Evolutionary conservation across 2,113 vertebrate genomes (phyloP).

Genomic region (Leuciscus idus): DNA sequence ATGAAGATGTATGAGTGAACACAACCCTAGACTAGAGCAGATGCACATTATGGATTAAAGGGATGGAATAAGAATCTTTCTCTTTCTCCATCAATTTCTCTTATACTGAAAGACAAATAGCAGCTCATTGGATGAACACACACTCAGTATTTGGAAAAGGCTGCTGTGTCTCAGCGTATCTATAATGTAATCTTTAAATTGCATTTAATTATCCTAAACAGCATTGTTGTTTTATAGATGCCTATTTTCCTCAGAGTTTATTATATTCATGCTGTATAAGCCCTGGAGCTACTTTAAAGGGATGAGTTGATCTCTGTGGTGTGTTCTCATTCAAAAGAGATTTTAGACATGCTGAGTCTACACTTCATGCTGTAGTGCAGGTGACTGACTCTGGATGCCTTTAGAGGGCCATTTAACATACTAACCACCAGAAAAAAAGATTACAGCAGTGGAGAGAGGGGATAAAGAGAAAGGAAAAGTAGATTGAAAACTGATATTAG

Average conservation of each 20-base stretch:
- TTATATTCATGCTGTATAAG: slow-evolving; percentile 4
- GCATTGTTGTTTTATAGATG: not conserved
- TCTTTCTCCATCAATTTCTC: not conserved
- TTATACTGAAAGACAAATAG: not conserved
- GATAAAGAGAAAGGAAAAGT: not conserved
- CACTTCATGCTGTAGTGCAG: slow-evolving; percentile 19
- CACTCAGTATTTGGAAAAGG: not conserved
- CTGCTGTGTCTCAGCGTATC: not conserved
- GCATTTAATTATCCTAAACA: slow-evolving; percentile 18
- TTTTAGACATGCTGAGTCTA: slow-evolving; percentile 25
- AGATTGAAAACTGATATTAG: slow-evolving; percentile 3
- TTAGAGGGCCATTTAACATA: slow-evolving; percentile 11
- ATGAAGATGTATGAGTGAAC: no score
- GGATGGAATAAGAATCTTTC: not conserved
- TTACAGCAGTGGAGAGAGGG: not conserved
- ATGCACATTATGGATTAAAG: no score
- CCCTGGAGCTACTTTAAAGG: not conserved
- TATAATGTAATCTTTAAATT: slow-evolving; percentile 31
- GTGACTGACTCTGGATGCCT: not conserved
- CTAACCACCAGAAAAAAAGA: not conserved
- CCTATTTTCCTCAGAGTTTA: not conserved
- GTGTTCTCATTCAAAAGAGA: slow-evolving; percentile 18
- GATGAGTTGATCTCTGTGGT: slow-evolving; percentile 24
- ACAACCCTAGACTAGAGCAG: no score
- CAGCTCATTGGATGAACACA: slow-evolving; percentile 10